Evolutionary conservation across 2,888 invertebrate genomes (phyloP).

Genomic region (Carcina quercana): DNA sequence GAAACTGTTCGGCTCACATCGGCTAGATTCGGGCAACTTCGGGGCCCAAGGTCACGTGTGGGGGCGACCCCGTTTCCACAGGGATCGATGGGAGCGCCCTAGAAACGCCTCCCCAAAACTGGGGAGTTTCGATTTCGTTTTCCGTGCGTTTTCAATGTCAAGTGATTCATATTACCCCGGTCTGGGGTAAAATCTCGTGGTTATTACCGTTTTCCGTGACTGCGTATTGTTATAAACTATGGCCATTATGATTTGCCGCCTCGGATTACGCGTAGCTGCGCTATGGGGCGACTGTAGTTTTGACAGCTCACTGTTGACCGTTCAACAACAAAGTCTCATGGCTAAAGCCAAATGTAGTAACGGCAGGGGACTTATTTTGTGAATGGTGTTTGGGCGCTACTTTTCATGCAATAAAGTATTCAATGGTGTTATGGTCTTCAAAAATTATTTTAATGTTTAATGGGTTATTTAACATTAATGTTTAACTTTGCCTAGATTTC

Average conservation of each 20-base stretch:
- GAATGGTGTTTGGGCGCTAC: too few relatives aligned
- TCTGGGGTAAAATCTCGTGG: slow-evolving; percentile 33
- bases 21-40: slow-evolving; percentile 45
- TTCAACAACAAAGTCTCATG: too few relatives aligned
- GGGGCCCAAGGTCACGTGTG: slow-evolving; percentile 49
- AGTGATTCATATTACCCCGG: slow-evolving; percentile 41
- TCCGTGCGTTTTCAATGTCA: slow-evolving; percentile 67
- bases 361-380: too few relatives aligned
- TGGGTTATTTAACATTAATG: too few relatives aligned
- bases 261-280: too few relatives aligned
- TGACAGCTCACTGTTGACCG: too few relatives aligned
- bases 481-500: too few relatives aligned
- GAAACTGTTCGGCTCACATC: slow-evolving; percentile 49
- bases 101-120: slow-evolving; percentile 46
- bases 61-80: slow-evolving; percentile 58
- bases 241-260: slow-evolving; percentile 15
- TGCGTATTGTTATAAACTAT: slow-evolving; percentile 14
- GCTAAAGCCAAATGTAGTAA: too few relatives aligned
- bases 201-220: slow-evolving; percentile 55
- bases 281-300: too few relatives aligned
- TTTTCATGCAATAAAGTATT: too few relatives aligned
- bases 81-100: slow-evolving; percentile 67
- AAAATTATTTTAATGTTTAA: too few relatives aligned
- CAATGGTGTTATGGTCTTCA: too few relatives aligned
- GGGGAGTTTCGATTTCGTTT: slow-evolving; percentile 40